These are phyloP conservation scores for Tetramorium bicarinatum DNA, from an alignment of 2,888 invertebrate species.

Conservation along the genomic window DNA sequence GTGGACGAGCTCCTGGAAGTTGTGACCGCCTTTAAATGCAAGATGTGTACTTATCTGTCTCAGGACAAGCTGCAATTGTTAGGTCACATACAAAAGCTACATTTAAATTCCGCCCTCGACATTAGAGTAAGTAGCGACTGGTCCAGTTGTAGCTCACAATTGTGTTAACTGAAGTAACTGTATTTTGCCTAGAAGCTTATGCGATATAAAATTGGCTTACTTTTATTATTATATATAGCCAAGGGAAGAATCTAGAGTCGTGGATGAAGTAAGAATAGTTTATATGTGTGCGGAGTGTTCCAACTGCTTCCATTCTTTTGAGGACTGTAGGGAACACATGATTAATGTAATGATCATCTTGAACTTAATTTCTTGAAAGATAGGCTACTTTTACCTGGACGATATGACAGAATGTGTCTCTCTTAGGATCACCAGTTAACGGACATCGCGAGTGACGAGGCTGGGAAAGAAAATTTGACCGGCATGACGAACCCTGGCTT, in stretches of 20 bases:
- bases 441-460: constrained; percentile 73
- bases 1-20: constrained; percentile 87
- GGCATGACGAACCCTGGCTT: constrained; percentile 62
- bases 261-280: constrained; percentile 81
- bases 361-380: constrained; percentile 35
- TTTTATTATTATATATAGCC: constrained; percentile 50
- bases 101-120: constrained; percentile 77
- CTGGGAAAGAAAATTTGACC: constrained; percentile 65
- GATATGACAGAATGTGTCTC: constrained; percentile 52
- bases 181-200: constrained; percentile 27
- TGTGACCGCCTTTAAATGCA: constrained; percentile 88
- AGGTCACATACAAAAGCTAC: constrained; percentile 84
- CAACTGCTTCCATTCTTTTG: constrained; percentile 86
- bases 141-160: background rate
- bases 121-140: constrained; percentile 63
- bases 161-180: constrained; percentile 5
- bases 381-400: constrained; percentile 18
- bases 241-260: constrained; percentile 67
- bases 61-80: constrained; percentile 84
- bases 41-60: constrained; percentile 87
- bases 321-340: constrained; percentile 87
- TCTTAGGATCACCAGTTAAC: constrained; percentile 79
- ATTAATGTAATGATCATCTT: constrained; percentile 83
- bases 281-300: constrained; percentile 88
- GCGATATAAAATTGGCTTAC: constrained; percentile 19